Evolutionary conservation across 2,113 vertebrate genomes (phyloP).

Genomic region (Thamnaconus septentrionalis): DNA sequence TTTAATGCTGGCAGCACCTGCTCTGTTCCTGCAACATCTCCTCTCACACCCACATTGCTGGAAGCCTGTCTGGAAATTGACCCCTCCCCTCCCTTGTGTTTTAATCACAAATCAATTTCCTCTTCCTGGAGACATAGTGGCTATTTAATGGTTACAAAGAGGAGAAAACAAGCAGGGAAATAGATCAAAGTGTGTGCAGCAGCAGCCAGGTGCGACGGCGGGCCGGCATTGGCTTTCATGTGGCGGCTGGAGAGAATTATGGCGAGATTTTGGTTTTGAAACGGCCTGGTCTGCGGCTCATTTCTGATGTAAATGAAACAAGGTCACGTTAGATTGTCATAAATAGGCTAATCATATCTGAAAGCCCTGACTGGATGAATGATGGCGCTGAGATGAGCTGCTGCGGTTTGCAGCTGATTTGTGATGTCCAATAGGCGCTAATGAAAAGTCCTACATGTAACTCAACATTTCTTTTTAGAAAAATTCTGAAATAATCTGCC

Average conservation of each 20-base stretch:
- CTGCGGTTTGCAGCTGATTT: constrained; percentile 10
- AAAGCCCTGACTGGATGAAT: constrained; percentile 31
- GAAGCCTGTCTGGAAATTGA: constrained; percentile 31
- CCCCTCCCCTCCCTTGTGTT: constrained; percentile 42
- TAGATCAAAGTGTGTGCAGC: constrained; percentile 65
- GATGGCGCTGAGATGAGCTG: constrained; percentile 23
- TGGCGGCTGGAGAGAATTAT: constrained; percentile 6
- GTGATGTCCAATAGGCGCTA: constrained; percentile 10
- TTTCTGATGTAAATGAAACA: constrained; percentile 6
- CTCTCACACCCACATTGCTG: constrained; percentile 24
- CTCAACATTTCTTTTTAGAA: too few relatives aligned
- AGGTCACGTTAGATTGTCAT: background rate
- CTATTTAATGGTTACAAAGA: constrained; percentile 65
- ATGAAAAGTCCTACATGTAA: too few relatives aligned
- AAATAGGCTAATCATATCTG: constrained; percentile 29
- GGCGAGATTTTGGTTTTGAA: too few relatives aligned
- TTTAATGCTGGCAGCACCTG: background rate
- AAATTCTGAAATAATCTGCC: too few relatives aligned
- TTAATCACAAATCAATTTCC: constrained; percentile 60
- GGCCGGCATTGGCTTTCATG: constrained; percentile 53
- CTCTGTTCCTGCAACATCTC: constrained; percentile 19
- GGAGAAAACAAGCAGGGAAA: constrained; percentile 49
- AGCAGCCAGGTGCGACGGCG: constrained; percentile 66
- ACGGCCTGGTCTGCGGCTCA: constrained; percentile 14
- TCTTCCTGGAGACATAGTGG: constrained; percentile 45